Evolutionary conservation across 2,888 invertebrate genomes (phyloP).

Genomic region (Patella pellucida): DNA sequence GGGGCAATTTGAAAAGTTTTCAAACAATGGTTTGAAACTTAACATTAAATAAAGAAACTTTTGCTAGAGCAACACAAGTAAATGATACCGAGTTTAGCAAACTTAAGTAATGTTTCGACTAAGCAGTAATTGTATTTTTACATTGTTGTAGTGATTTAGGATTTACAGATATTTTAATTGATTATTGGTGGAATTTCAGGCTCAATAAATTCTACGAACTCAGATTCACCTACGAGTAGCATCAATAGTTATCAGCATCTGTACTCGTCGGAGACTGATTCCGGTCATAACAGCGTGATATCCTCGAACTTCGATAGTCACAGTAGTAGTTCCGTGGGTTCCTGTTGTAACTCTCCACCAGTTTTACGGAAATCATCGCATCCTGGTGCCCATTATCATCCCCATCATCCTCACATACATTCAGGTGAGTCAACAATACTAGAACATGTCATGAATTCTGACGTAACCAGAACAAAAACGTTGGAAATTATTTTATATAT

Average conservation of each 20-base stretch:
- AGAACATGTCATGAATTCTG: too few species aligned
- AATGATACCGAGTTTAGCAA: too few species aligned
- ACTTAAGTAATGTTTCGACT: not conserved
- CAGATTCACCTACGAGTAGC: constrained; percentile 77
- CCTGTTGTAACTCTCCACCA: constrained; percentile 48
- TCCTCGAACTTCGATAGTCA: constrained; percentile 67
- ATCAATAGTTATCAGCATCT: constrained; percentile 60
- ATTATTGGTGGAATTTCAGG: constrained; percentile 38
- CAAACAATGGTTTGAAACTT: too few species aligned
- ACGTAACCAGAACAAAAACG: too few species aligned
- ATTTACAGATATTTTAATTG: not conserved
- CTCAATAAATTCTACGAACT: constrained; percentile 81
- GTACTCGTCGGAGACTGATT: constrained; percentile 66
- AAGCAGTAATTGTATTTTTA: too few species aligned
- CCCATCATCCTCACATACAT: constrained; percentile 6
- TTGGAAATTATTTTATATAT: too few species aligned
- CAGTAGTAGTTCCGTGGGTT: constrained; percentile 66
- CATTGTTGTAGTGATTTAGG: not conserved
- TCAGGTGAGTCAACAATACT: not conserved
- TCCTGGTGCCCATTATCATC: not conserved
- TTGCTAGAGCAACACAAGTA: too few species aligned
- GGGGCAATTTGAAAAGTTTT: too few species aligned
- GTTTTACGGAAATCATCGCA: constrained; percentile 40
- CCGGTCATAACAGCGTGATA: constrained; percentile 64
- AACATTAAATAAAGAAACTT: too few species aligned